Conservation (phyloP, 2,113 vertebrate genomes). For the Cichladusa arquata region DNA sequence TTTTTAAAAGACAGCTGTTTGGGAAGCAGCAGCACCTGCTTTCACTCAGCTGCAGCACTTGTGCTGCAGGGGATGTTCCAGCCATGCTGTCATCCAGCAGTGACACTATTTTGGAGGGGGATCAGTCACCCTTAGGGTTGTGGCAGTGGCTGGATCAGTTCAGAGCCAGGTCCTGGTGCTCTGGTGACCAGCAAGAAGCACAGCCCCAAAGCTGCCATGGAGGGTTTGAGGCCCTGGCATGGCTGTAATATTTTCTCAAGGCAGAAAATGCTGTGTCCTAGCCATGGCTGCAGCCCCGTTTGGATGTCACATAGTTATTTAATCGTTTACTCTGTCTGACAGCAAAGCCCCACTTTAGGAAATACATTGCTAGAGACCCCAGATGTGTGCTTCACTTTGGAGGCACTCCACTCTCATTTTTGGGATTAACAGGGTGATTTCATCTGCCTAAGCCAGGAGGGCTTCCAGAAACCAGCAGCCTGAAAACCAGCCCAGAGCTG, state of each 20-base stretch:
- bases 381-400: not conserved
- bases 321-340: not conserved
- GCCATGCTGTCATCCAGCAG: not conserved
- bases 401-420: slow-evolving; percentile 1
- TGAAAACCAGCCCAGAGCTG: not conserved
- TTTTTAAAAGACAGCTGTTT: not conserved
- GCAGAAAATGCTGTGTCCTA: not conserved
- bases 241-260: not conserved
- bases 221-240: not conserved
- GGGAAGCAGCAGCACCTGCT: not conserved
- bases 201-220: not conserved
- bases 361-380: not conserved
- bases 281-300: not conserved
- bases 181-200: not conserved
- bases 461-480: not conserved
- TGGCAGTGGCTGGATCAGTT: not conserved
- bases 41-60: not conserved
- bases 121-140: not conserved
- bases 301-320: not conserved
- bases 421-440: slow-evolving; percentile 6
- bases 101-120: not conserved
- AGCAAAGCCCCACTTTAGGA: not conserved
- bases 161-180: not conserved
- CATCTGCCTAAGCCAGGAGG: not conserved
- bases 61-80: not conserved